A percentile compares a stretch with the other conserved stretches of the same genome.
Evolutionary conservation across 2,888 invertebrate genomes (phyloP).

Genomic region (Spisula subtruncata): DNA sequence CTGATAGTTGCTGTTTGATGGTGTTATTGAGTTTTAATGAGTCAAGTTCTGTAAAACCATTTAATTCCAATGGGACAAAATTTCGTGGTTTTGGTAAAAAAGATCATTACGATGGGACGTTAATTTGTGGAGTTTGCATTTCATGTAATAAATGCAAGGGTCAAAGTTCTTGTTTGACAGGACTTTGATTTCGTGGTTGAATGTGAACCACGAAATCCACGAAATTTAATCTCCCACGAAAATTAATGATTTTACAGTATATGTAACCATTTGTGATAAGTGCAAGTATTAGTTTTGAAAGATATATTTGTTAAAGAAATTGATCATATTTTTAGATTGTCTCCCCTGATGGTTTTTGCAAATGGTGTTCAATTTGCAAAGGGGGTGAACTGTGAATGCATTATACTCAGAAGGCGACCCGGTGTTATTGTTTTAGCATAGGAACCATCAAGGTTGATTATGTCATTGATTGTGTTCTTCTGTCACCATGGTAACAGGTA

Average conservation of each 20-base stretch:
- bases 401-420: not conserved
- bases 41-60: not conserved
- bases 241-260: too few relatives aligned
- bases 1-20: not conserved
- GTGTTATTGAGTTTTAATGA: not conserved
- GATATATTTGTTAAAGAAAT: conserved; percentile 1
- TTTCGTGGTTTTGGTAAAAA: too few relatives aligned
- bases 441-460: not conserved
- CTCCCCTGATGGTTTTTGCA: not conserved
- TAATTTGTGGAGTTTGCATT: too few relatives aligned
- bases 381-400: not conserved
- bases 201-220: too few relatives aligned
- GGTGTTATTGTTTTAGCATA: not conserved
- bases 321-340: not conserved
- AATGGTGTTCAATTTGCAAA: not conserved
- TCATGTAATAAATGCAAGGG: too few relatives aligned
- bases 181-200: too few relatives aligned
- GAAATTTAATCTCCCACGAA: too few relatives aligned
- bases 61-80: too few relatives aligned
- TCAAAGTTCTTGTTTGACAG: too few relatives aligned
- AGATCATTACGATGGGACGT: too few relatives aligned
- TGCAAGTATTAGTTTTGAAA: not conserved
- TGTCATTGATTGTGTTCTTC: not conserved
- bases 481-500: not conserved
- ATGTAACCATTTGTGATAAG: not conserved